Percentiles rank a stretch among this genome's conserved stretches.
Evolutionary conservation across 1,140 invertebrate genomes (phyloP).

Genomic region (Anadara kagoshimensis): DNA sequence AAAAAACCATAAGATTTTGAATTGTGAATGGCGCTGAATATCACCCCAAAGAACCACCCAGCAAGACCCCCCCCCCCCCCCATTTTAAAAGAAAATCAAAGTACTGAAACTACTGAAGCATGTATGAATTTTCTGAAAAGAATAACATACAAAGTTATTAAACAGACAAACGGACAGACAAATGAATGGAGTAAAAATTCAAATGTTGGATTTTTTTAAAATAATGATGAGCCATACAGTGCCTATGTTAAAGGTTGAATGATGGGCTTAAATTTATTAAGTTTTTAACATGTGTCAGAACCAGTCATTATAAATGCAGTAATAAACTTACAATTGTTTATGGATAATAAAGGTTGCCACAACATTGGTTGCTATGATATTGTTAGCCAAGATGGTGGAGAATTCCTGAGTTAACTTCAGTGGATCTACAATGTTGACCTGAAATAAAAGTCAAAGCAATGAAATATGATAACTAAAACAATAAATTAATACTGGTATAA

Average conservation of each 20-base stretch:
- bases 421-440: conserved; percentile 72
- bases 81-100: no score
- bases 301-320: neutral
- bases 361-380: conserved; percentile 71
- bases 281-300: no score
- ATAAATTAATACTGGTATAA: neutral
- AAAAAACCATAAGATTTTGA: no score
- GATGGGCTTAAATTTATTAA: neutral
- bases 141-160: no score
- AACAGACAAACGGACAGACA: no score
- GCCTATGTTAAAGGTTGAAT: neutral
- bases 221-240: neutral
- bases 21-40: no score
- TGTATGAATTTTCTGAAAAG: no score
- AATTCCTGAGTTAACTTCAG: conserved; percentile 69
- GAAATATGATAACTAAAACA: neutral
- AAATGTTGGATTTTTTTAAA: no score
- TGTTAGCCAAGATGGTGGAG: conserved; percentile 65
- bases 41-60: no score
- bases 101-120: no score
- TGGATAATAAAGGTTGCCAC: conserved; percentile 65
- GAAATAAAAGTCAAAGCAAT: conserved; percentile 2
- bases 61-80: no score
- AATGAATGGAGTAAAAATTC: no score
- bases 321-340: conserved; percentile 63